Base-by-base conservation (phyloP, 2,797 vertebrate species). In the Mycteria americana region DNA sequence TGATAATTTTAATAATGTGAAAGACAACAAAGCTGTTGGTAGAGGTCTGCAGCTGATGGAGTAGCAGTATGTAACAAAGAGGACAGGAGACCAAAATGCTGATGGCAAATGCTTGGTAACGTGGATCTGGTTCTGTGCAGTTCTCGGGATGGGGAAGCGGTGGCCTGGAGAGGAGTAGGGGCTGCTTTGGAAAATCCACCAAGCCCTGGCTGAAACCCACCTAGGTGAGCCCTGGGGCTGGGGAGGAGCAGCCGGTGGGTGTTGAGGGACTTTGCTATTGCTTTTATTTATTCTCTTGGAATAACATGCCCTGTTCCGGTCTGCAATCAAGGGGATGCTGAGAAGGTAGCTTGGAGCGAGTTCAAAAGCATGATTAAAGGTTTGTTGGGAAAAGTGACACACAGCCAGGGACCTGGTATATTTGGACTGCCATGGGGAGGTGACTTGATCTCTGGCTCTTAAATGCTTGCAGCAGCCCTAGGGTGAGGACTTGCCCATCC, bases 341-440 rank as follows among this genome's bases (percentile, higher is more conserved):
- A 56, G 56, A 65, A 35, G 35, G 41, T 16, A 31, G 17, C 30
- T 59, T 39, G 79, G 75, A 83, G 50, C 1, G 2, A 62, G 30
- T 74, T 30, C 18, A 45, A 50, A 50, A 33, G 2, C 10, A 0
- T 2, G 2, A 15, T 3, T 19, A 70, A 17, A 62, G n/a, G 37
- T 45, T 79, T 79, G 18, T 1, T 54, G 43, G 84, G 68, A 53
- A 28, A 73, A 64, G 33, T 23, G 35, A 48, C 33, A 14, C 18
- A 0, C 16, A 54, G 56, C 46, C 60, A 45, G 9, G 37, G 13
- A 11, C 27, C n/a, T 6, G 31, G 7, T 23, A 4, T 3, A 3
- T 60, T 45, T 85, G 76, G 37, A 28, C 16, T 56, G 56, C 5
- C 17, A 2, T 0, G 2, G 64, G 54, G 35, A 23, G 18, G 28